Base-by-base conservation (phyloP, 1,140 invertebrate species). In the Drosophila albomicans region DNA sequence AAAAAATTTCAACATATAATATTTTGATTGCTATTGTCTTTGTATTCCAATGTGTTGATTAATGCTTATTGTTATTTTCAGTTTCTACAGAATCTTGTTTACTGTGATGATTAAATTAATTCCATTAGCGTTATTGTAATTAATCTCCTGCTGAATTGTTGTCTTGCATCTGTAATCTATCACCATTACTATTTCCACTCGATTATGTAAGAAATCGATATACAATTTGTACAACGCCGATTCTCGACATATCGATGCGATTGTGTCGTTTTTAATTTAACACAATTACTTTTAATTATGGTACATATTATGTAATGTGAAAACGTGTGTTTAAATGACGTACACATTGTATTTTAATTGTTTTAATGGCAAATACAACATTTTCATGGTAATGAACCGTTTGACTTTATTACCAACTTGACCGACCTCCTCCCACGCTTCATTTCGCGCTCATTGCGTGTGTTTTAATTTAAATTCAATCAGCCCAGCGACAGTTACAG, bases 211-310 rank as follows among this genome's bases (percentile, higher is more conserved):
- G 8, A 43, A 57, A 41, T 57, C 54, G 35, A 57, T 57, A 25
- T 5, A 32, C 1, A 28, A 7, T 41, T 8, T 41, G 16, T 1
- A 25, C 20, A 25, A 25, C 20, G 20, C 20, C 3, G 20, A 25
- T 25, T 25, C n/a, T 20, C 13, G 6, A 6, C 15, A 52, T 11
- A 62, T 62, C 59, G 48, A 49, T 63, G 30, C 46, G 16, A 16
- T 5, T 46, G 25, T 46, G 58, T 61, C 58, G 46, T 32, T 61
- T 25, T 79, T 62, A 68, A 81, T 69, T 66, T 28, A 67, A 58
- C 59, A 65, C 68, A 73, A 81, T 81, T 77, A 81, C 65, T 75
- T 82, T 82, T 82, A 79, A 82, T 82, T 79, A 82, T 82, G 78
- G 30, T 11, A n/a, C 52, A 35, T 57, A 49, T 32, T 48, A 35